Percentiles rank a stretch among this genome's conserved stretches.
Conservation (phyloP, 1,140 invertebrate genomes). For the Teleogryllus occipitalis region DNA sequence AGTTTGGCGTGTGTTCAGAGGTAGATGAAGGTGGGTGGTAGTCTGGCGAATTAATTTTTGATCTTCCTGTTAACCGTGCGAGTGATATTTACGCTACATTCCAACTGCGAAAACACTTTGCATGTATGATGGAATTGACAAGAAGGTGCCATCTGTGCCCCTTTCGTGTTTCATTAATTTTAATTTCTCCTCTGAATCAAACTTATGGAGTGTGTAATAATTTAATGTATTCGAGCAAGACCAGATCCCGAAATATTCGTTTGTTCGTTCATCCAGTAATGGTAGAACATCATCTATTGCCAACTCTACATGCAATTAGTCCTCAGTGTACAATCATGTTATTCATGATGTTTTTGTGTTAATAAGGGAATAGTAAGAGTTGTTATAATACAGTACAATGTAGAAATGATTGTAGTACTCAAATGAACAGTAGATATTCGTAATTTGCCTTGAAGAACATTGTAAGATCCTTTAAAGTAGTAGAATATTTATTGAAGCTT, state of each 20-base stretch:
- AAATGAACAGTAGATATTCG: too few relatives aligned
- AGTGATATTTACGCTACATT: neutral
- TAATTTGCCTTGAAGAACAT: too few relatives aligned
- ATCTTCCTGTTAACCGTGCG: neutral
- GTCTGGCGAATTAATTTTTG: constrained; percentile 1
- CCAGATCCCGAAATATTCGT: neutral
- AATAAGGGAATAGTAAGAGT: too few relatives aligned
- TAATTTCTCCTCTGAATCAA: too few relatives aligned
- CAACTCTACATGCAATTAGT: neutral
- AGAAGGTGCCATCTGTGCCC: neutral
- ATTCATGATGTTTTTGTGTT: too few relatives aligned
- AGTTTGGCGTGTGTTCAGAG: constrained; percentile 36
- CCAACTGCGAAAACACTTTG: neutral
- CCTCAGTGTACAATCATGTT: neutral
- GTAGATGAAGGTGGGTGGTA: constrained; percentile 44
- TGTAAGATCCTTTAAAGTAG: too few relatives aligned
- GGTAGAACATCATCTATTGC: neutral
- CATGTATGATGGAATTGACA: neutral
- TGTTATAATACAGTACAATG: too few relatives aligned
- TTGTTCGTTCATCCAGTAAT: neutral
- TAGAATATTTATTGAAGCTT: too few relatives aligned
- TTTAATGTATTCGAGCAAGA: neutral
- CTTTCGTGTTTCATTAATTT: neutral
- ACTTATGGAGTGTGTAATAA: neutral
- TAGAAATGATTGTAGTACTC: too few relatives aligned